Evolutionary conservation across 2,113 vertebrate genomes (phyloP), one percentile per base, ranked within the genome.

Genomic region (Phalacrocorax brasilianus): DNA sequence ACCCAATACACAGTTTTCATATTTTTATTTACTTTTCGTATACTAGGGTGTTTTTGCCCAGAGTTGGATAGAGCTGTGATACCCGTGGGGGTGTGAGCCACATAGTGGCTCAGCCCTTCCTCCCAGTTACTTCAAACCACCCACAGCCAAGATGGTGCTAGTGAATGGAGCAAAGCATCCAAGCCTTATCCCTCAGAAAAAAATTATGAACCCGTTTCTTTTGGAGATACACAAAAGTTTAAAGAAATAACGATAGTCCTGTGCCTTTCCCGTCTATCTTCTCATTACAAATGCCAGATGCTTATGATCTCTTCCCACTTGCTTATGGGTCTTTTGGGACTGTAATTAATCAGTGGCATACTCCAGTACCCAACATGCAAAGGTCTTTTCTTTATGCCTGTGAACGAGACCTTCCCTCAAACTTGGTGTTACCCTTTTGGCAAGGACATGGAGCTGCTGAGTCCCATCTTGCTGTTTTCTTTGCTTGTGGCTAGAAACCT

Each of bases 401-500:
- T 20, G 30, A 85, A 24, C 35, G 42, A 35, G 12, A 68, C 20
- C 11, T 53, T 88, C 21, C 22, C 26, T 78, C 28, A 87, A 71
- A 38, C 4, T 44, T 47, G 2, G 9, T 63, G 42, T 76, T 82
- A 26, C 14, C 21, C 22, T 67, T 66, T 77, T 61, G 44, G 30
- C 80, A 94, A 58, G 40, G 49, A 8, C 56, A 72, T 40, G 24
- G 35, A 45, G 7, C 32, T 82, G 8, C 49, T 3, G 33, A 58
- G 49, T 62, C 72, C 33, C 40, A 85, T 83, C 75, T 80, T 80
- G 28, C 56, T 86, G 44, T 85, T 92, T 91, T 85, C 77, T 82
- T 79, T 65, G 32, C 73, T 78, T 74, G 61, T 56, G 85, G 70
- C 73, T 87, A 91, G 89, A 95, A 91, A 95, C 53, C 49, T 94